A percentile compares a stretch with the other conserved stretches of the same genome.
phyloP scores from a whole-genome alignment of 2,113 vertebrate genomes.

The Neolamprologus fasciatus region DNA sequence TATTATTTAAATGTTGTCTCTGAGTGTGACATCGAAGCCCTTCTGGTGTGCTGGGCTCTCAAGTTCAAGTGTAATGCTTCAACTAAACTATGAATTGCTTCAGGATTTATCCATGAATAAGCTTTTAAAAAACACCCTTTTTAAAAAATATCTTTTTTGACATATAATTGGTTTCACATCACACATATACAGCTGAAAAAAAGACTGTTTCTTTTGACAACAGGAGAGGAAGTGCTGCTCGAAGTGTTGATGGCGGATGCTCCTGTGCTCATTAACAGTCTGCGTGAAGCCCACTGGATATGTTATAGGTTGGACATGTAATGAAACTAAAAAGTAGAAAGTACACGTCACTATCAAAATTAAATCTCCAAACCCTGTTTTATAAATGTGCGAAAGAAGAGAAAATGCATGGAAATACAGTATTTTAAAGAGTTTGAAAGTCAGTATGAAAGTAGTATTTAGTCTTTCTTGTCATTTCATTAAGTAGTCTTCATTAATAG shows the following conservation, averaged over 20 bases:
- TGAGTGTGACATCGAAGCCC: not conserved
- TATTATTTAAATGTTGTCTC: not conserved
- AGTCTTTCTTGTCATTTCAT: not conserved
- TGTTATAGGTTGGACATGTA: not conserved
- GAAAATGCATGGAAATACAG: not conserved
- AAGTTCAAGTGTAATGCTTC: not conserved
- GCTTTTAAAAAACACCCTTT: not conserved
- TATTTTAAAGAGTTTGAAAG: not conserved
- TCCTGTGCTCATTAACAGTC: conserved; percentile 1
- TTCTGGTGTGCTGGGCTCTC: not conserved
- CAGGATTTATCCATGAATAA: not conserved
- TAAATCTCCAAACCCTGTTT: not conserved
- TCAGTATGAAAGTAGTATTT: not conserved
- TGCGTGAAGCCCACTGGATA: not conserved
- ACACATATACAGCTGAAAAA: not conserved
- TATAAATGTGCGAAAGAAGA: not conserved
- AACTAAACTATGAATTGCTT: not conserved
- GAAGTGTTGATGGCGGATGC: not conserved
- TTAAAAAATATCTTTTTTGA: not conserved
- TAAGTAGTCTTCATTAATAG: not conserved
- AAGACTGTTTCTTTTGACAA: not conserved
- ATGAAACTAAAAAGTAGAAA: not conserved
- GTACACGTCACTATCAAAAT: not conserved
- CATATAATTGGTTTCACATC: not conserved
- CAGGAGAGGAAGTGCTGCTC: not conserved